Base-by-base conservation (phyloP, 2,113 vertebrate species). In the Zeus faber region DNA sequence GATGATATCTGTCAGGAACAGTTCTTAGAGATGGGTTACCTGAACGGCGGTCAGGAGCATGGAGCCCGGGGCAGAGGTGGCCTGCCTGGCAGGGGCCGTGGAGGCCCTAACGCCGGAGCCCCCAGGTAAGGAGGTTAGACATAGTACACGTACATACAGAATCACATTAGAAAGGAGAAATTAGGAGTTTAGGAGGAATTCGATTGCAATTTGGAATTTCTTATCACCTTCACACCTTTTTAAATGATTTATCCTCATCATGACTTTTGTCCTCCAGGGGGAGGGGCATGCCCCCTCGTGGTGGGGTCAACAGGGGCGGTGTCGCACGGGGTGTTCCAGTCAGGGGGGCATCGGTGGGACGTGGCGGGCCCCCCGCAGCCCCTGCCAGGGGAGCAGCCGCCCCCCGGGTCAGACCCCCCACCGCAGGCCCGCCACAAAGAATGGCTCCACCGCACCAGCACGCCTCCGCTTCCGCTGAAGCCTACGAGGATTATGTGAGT, bases 1-100 rank as follows among this genome's bases (percentile, higher is more conserved):
- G 96, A 99, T 81, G 96, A 98, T 80, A 97, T 98, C 87, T 97
- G 95, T 79, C 95, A 97, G 79, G 94, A 98, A 68, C 96, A 99
- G 64, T 98, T 98, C 86, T 87, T 98, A 91, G 96, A 99, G 85
- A 91, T 99, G 78, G 89, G 93, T 56, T 99, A 97, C 70, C 89
- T 99, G 77, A 99, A 98, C 3, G 96, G 95, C 18, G 94, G 94
- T 41, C 95, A 95, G 11, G 89, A 91, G 51, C 94, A 93, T 2
- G 90, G 88, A 5, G 84, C 49, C 49, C 87, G 95, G 8, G 89
- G 81, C 41, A 88, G 95, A 65, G 93, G 94, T 33, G 96, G 94
- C 21, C 87, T 91, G 35, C 92, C 93, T 3, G 86, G 88, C 40
- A 77, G 95, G 80, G 95, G 95, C 67, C 90, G 95, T 1, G 95